Conservation (phyloP, 2,113 vertebrate species). For the Mus pahari region DNA sequence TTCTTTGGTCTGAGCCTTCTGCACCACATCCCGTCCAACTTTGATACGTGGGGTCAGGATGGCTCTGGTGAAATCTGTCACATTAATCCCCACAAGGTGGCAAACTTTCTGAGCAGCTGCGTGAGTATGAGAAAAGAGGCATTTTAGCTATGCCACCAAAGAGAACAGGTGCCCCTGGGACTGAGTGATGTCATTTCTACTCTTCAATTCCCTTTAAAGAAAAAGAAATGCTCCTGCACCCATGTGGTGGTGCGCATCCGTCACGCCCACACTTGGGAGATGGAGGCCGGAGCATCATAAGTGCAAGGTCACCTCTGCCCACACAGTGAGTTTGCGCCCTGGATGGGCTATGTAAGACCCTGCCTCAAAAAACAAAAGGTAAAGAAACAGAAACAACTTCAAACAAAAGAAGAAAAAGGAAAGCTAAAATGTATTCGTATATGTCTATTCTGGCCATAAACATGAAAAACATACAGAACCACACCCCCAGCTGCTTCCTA, state of each 20-base stretch:
- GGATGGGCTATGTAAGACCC: neutral
- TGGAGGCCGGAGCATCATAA: neutral
- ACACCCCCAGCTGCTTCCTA: neutral
- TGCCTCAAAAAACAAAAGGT: neutral
- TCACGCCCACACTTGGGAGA: neutral
- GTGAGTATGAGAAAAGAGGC: constrained; percentile 50
- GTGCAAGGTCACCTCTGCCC: neutral
- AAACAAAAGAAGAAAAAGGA: neutral
- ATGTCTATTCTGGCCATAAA: neutral
- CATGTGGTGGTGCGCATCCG: neutral
- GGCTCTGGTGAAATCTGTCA: constrained; percentile 95
- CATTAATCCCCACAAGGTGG: constrained; percentile 96
- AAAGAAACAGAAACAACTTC: neutral
- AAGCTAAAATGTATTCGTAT: neutral
- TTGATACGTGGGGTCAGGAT: constrained; percentile 97
- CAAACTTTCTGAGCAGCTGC: constrained; percentile 97
- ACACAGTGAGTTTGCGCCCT: neutral
- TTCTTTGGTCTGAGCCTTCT: constrained; percentile 98
- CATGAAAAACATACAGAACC: neutral
- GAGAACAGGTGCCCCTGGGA: neutral
- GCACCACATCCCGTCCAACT: constrained; percentile 96
- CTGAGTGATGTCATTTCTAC: neutral
- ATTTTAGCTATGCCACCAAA: constrained; percentile 16
- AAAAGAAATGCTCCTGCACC: neutral
- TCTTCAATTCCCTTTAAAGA: neutral